Evolutionary conservation across 1,140 invertebrate genomes (phyloP).

Genomic region (Mya arenaria): DNA sequence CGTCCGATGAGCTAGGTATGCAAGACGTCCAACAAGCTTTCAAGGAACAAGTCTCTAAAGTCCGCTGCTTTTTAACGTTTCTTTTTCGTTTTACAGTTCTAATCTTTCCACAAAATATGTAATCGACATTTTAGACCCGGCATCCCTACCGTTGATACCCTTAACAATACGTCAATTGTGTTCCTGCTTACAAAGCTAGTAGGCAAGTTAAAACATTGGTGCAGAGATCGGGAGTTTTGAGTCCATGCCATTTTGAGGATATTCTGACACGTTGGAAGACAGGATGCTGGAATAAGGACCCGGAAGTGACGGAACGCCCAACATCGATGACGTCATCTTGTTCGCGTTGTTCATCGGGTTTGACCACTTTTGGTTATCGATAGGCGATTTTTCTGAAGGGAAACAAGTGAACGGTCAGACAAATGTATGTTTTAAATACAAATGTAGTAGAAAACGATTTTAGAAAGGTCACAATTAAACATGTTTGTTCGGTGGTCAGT

Average conservation of each 20-base stretch:
- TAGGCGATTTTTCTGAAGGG: conserved; percentile 46
- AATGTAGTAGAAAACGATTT: no score
- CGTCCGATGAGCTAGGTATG: no score
- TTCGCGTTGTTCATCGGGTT: conserved; percentile 31
- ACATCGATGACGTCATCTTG: conserved; percentile 55
- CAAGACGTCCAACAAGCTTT: no score
- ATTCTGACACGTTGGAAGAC: conserved; percentile 29
- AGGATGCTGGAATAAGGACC: conserved; percentile 52
- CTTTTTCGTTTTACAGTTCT: no score
- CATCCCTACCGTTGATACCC: not conserved
- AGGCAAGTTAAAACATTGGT: conserved; percentile 45
- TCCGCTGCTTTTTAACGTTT: no score
- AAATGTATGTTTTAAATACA: no score
- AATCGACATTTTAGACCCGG: not conserved
- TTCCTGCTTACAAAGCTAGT: not conserved
- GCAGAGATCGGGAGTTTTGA: conserved; percentile 49
- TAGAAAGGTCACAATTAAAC: no score
- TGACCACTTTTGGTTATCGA: conserved; percentile 39
- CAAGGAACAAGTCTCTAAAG: no score
- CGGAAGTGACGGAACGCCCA: conserved; percentile 44
- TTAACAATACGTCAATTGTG: not conserved
- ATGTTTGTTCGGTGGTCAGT: no score
- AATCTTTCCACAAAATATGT: no score
- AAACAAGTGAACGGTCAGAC: no score
- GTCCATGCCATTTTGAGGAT: conserved; percentile 49